Evolutionary conservation across 1,140 invertebrate genomes (phyloP).

Genomic region (Drosophila teissieri): DNA sequence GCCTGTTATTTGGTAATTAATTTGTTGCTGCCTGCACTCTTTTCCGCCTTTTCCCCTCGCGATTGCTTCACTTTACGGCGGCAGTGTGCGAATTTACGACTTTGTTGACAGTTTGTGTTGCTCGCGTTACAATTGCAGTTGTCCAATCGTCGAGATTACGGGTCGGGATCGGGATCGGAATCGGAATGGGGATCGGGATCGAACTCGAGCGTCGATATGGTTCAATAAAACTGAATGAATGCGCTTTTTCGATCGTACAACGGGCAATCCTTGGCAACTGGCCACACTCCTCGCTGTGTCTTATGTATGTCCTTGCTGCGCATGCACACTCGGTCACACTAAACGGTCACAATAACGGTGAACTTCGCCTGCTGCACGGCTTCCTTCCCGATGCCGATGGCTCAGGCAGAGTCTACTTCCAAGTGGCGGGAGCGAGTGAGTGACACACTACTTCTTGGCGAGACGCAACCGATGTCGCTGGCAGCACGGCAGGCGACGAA

Average conservation of each 20-base stretch:
- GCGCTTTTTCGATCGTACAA: neutral
- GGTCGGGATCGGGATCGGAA: neutral
- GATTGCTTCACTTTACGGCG: conserved; percentile 3
- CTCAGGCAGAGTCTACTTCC: neutral
- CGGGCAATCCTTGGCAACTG: neutral
- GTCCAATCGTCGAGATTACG: conserved; percentile 23
- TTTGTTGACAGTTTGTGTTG: conserved; percentile 21
- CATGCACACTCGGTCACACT: neutral
- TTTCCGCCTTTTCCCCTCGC: neutral
- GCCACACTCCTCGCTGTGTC: neutral
- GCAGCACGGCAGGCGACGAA: conserved; percentile 57
- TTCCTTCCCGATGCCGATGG: neutral
- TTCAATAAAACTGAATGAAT: conserved; percentile 4
- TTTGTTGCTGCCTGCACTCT: conserved; percentile 14
- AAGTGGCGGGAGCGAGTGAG: conserved; percentile 8
- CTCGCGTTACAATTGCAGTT: conserved; percentile 20
- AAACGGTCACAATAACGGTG: neutral
- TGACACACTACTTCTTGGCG: neutral
- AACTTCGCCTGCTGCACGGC: neutral
- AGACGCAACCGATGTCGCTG: conserved; percentile 55
- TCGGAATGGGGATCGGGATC: no score
- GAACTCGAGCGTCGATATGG: conserved; percentile 2
- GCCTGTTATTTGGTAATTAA: conserved; percentile 22
- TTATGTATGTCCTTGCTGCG: neutral
- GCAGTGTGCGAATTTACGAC: conserved; percentile 21